Base-by-base conservation (phyloP, 2,888 invertebrate genomes). In the Cosmia trapezina region DNA sequence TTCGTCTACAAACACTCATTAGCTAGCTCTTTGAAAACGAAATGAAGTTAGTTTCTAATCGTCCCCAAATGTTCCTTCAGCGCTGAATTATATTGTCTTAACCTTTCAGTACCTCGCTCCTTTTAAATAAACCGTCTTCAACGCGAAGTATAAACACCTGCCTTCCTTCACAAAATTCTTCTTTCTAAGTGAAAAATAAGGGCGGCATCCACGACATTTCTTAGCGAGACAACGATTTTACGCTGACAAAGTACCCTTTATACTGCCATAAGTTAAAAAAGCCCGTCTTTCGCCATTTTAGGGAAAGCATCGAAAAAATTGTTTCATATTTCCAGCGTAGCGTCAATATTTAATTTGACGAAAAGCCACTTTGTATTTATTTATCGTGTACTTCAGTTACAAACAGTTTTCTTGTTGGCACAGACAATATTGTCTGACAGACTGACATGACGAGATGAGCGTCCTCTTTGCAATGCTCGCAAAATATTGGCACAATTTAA, bases 401-500 rank as follows among this genome's bases (percentile, higher is more conserved):
- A 70, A 66, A 70, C 71, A 64, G 66, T 74, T 72, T 66, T 63
- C 74, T 75, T 71, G 73, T 73, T 77, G 68, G 33, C 61, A 61
- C 73, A 78, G 83, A 85, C 80, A 84, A 81, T 87, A 87, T 85
- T 83, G 66, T 76, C 84, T 80, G 82, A 80, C 68, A 81, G 71
- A 76, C 80, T 83, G 78, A 83, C 79, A 79, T 68, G 17, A 59
- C 6, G 33, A 61, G 17, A 53, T 17, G n/a, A 59, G 17, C 63
- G 22, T n/a, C 60, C 56, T 65, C n/a, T 60, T 70, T 78, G 28
- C 54, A 11, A 66, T 41, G 41, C 8, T 41, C 41, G 41, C 41
- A 41, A 62, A 49, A 63, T 59, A 63, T 80, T 64, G 11, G 11
- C n/a, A 41, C 41, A 5, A 41, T 41, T 33, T 54, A 1, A 56